Percentiles rank a stretch among this genome's conserved stretches.
Conservation (phyloP, 2,888 invertebrate genomes). For the Sycophila texana region DNA sequence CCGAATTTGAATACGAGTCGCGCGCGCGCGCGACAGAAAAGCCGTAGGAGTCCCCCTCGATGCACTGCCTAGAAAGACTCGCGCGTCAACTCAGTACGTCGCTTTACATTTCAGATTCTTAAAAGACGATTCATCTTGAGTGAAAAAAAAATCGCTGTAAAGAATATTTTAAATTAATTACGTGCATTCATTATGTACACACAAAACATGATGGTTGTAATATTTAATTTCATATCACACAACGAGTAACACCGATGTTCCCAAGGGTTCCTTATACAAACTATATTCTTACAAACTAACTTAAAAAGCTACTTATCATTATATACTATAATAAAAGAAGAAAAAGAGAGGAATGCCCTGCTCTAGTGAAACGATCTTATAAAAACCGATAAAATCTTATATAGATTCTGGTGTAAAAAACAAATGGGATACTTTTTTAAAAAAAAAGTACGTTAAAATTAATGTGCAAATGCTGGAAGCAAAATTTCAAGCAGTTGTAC, state of each 20-base stretch:
- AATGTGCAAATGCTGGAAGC: too few relatives aligned
- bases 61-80: neutral
- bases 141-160: neutral
- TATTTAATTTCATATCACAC: neutral
- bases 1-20: conserved; percentile 43
- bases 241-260: conserved; percentile 31
- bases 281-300: conserved; percentile 7
- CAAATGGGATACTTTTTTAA: too few relatives aligned
- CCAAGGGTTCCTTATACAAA: conserved; percentile 21
- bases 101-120: neutral
- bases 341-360: neutral
- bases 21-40: conserved; percentile 15
- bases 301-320: neutral
- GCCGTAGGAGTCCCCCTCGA: conserved; percentile 1
- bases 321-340: neutral
- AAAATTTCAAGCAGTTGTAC: too few relatives aligned
- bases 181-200: neutral
- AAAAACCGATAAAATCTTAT: too few relatives aligned
- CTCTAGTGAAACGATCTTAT: too few relatives aligned
- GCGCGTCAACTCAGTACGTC: neutral
- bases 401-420: too few relatives aligned
- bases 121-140: too few relatives aligned
- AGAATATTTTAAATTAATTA: neutral
- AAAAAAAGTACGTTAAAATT: too few relatives aligned
- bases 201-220: neutral